Conservation (phyloP, 2,888 invertebrate species). For the Rapana venosa region DNA sequence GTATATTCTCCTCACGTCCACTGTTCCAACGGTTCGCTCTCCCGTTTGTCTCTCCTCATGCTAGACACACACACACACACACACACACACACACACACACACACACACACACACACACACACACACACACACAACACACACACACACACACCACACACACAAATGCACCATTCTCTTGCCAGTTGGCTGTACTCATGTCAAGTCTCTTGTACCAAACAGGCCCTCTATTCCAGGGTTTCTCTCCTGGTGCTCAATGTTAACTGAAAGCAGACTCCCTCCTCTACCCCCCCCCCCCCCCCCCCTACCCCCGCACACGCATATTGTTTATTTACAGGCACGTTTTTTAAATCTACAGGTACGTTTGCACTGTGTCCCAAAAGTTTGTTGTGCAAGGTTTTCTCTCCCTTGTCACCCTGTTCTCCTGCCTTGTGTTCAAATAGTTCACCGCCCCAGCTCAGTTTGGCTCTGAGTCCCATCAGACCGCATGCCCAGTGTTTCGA, state of each 20-base stretch:
- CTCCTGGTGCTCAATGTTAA: too few species aligned
- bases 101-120: slow-evolving; percentile 3
- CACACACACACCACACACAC: not conserved
- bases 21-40: not conserved
- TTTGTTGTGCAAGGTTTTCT: too few species aligned
- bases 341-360: too few species aligned
- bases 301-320: not conserved
- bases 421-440: too few species aligned
- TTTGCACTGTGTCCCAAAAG: too few species aligned
- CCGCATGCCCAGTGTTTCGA: too few species aligned
- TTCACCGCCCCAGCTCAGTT: too few species aligned
- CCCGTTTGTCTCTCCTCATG: not conserved
- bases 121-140: slow-evolving; percentile 10
- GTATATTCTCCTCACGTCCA: too few species aligned
- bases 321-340: not conserved
- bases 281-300: not conserved
- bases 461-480: too few species aligned
- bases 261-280: not conserved
- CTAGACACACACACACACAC: not conserved
- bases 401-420: too few species aligned
- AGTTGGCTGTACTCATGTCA: not conserved
- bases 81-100: not conserved
- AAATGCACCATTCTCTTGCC: not conserved
- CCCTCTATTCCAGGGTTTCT: too few species aligned
- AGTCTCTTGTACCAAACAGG: not conserved